A percentile compares a stretch with the other conserved stretches of the same genome.
phyloP scores from a whole-genome alignment of 2,797 vertebrate species.

The Poecile montanus region DNA sequence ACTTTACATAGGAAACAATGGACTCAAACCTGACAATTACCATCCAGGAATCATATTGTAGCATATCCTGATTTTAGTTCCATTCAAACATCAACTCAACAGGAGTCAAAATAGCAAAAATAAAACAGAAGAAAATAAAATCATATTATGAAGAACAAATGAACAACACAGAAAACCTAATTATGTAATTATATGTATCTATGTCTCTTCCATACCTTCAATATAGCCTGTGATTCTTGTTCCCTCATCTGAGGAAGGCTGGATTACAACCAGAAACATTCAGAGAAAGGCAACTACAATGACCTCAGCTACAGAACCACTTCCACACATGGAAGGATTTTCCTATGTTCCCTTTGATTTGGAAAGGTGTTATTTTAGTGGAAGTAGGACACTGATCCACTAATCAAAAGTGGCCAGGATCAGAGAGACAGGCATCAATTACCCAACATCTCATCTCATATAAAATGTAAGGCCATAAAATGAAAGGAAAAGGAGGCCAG shows the following conservation, averaged over 20 bases:
- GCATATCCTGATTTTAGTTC: neutral
- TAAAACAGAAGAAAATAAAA: neutral
- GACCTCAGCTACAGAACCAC: neutral
- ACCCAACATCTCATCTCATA: neutral
- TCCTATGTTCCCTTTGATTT: neutral
- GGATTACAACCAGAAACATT: neutral
- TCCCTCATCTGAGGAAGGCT: neutral
- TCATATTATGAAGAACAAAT: neutral
- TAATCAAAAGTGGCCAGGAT: neutral
- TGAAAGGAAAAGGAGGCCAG: neutral
- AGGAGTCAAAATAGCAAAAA: neutral
- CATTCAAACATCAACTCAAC: neutral
- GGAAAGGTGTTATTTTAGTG: neutral
- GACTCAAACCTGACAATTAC: neutral
- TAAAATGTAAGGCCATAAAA: neutral
- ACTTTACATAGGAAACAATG: neutral
- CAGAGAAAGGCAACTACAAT: neutral
- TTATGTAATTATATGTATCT: neutral
- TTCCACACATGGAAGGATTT: neutral
- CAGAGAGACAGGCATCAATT: neutral
- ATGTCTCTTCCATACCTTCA: neutral
- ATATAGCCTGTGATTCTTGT: neutral
- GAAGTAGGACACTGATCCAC: neutral
- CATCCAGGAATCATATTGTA: neutral
- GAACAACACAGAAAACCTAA: neutral